phyloP scores from a whole-genome alignment of 2,113 vertebrate species.

The Plecotus auritus region DNA sequence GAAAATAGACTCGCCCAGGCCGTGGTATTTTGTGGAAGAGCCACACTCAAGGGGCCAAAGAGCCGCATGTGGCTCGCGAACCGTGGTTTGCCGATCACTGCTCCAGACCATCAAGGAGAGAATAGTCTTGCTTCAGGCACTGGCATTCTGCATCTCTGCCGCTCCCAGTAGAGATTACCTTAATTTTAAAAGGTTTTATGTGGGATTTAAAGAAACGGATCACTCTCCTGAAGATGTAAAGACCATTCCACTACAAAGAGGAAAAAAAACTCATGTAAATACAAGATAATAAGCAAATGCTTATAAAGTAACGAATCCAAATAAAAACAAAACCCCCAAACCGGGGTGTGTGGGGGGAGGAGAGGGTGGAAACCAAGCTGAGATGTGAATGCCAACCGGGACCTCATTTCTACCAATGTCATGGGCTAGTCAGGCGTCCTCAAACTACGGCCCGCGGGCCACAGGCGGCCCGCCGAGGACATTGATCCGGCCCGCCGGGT shows the following conservation, averaged over 20 bases:
- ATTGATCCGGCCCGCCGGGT: too few species aligned
- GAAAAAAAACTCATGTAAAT: neutral
- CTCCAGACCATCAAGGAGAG: neutral
- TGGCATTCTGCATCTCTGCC: neutral
- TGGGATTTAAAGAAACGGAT: neutral
- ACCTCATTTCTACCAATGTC: neutral
- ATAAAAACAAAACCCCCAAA: neutral
- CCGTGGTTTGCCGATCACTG: too few species aligned
- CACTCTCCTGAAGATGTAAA: neutral
- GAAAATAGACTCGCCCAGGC: too few species aligned
- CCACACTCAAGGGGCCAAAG: too few species aligned
- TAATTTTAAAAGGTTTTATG: neutral
- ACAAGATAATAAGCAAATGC: neutral
- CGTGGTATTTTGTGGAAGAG: too few species aligned
- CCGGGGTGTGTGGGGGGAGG: rapidly evolving
- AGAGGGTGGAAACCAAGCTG: neutral
- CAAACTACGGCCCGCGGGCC: too few species aligned
- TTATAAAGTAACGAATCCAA: neutral
- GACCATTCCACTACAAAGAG: neutral
- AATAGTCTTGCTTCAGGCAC: neutral
- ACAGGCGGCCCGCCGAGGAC: too few species aligned
- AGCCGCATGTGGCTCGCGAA: too few species aligned
- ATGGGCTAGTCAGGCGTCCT: too few species aligned
- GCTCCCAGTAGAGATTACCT: neutral
- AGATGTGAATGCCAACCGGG: neutral